Conservation (phyloP, 2,888 invertebrate genomes). For the Zaprionus bogoriensis region DNA sequence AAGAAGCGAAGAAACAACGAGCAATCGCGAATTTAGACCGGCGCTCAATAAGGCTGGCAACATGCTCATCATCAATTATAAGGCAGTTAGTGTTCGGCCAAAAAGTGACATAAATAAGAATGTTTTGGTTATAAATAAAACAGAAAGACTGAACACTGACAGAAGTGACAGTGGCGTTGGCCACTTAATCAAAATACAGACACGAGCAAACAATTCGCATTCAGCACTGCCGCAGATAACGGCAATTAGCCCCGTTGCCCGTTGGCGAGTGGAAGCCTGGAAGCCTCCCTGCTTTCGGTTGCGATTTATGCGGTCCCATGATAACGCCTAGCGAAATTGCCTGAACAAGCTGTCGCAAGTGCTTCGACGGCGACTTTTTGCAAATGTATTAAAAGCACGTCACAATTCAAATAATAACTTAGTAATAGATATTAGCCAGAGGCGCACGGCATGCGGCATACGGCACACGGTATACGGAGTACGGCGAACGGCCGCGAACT, state of each 20-base stretch:
- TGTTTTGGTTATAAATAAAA: slow-evolving; percentile 57
- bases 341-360: slow-evolving; percentile 62
- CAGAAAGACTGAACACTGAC: slow-evolving; percentile 40
- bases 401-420: slow-evolving; percentile 74
- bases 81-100: slow-evolving; percentile 16
- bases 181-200: slow-evolving; percentile 76
- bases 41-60: slow-evolving; percentile 37
- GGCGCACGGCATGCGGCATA: no score
- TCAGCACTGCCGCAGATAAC: slow-evolving; percentile 51
- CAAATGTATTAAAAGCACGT: slow-evolving; percentile 65
- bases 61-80: slow-evolving; percentile 71
- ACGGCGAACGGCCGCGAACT: slow-evolving; percentile 32
- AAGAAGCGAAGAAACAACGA: slow-evolving; percentile 29
- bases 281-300: slow-evolving; percentile 49
- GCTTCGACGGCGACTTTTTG: slow-evolving; percentile 28
- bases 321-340: slow-evolving; percentile 57
- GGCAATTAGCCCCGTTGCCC: slow-evolving; percentile 49
- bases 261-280: background rate
- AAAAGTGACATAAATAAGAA: slow-evolving; percentile 44
- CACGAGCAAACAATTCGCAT: slow-evolving; percentile 72
- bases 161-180: slow-evolving; percentile 47
- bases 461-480: no score
- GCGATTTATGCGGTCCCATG: slow-evolving; percentile 51
- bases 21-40: background rate
- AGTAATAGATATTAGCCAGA: slow-evolving; percentile 71